A percentile compares a stretch with the other conserved stretches of the same genome.
Conservation (phyloP, 2,797 vertebrate genomes). For the Phataginus tricuspis region DNA sequence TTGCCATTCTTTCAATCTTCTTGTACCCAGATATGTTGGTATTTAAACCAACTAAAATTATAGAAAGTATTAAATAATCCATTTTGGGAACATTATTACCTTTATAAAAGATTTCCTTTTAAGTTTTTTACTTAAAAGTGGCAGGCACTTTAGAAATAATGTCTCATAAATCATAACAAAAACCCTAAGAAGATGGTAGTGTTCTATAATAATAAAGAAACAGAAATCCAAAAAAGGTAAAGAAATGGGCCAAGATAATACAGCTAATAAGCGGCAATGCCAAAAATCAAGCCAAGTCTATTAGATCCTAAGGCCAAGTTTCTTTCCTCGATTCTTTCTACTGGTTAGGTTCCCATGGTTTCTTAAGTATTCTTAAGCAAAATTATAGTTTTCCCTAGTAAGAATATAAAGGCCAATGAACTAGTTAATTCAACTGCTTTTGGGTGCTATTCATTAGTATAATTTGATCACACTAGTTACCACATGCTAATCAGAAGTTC, state of each 20-base stretch:
- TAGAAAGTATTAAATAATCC: background rate
- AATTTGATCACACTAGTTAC: background rate
- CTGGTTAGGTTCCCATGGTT: background rate
- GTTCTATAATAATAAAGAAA: background rate
- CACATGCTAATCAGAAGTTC: background rate
- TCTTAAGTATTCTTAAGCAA: conserved; percentile 45
- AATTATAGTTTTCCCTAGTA: background rate
- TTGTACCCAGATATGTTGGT: background rate
- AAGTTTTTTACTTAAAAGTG: background rate
- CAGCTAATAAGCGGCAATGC: background rate
- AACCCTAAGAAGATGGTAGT: background rate
- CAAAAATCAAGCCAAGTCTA: background rate
- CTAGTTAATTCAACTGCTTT: conserved; percentile 16
- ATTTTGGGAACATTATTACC: background rate
- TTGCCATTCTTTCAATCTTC: background rate
- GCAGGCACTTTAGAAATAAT: background rate
- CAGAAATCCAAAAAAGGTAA: background rate
- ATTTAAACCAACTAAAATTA: conserved; percentile 42
- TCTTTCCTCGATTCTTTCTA: conserved; percentile 4
- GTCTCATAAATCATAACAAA: conserved; percentile 25
- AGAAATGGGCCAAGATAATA: background rate
- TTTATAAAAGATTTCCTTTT: conserved; percentile 12
- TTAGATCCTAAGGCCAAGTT: background rate
- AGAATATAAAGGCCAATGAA: background rate
- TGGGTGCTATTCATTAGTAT: background rate